phyloP scores from a whole-genome alignment of 2,888 invertebrate genomes.

The Spisula solida region DNA sequence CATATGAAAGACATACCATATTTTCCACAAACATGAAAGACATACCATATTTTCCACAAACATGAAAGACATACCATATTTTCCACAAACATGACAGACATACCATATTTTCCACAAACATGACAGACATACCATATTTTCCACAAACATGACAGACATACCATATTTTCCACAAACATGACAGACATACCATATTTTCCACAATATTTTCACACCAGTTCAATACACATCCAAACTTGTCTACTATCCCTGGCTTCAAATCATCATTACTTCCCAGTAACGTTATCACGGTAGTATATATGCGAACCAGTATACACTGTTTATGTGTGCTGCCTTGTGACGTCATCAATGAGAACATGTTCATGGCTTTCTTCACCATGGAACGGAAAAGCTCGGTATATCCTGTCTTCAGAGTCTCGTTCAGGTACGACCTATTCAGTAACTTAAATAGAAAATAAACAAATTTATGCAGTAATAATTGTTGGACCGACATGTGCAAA shows the following conservation, averaged over 20 bases:
- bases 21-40: not conserved
- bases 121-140: no score
- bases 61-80: no score
- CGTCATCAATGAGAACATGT: slow-evolving; percentile 29
- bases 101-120: no score
- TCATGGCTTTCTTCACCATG: slow-evolving; percentile 41
- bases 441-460: slow-evolving; percentile 57
- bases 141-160: no score
- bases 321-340: not conserved
- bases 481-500: no score
- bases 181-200: slow-evolving; percentile 33
- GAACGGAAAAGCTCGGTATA: slow-evolving; percentile 41
- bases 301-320: slow-evolving; percentile 48
- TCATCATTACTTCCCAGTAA: slow-evolving; percentile 20
- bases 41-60: slow-evolving; percentile 49
- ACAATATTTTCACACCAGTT: slow-evolving; percentile 56
- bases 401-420: slow-evolving; percentile 47
- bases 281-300: slow-evolving; percentile 40
- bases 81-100: no score
- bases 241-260: slow-evolving; percentile 30
- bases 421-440: slow-evolving; percentile 62
- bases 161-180: no score
- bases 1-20: not conserved
- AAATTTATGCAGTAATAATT: not conserved
- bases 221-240: slow-evolving; percentile 32